phyloP scores from a whole-genome alignment of 2,797 vertebrate genomes.

The Thunnus albacares region DNA sequence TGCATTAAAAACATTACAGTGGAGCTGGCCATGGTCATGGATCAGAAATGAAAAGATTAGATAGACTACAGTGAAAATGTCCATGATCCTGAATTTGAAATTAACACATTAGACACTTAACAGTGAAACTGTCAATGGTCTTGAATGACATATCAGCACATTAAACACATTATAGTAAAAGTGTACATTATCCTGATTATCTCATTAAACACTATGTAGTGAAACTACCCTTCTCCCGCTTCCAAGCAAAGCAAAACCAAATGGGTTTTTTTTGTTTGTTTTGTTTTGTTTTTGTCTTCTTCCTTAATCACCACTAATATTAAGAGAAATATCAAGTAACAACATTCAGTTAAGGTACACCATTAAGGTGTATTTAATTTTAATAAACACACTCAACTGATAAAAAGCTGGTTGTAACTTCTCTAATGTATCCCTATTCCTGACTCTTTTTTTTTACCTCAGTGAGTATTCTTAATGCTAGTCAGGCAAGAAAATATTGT shows the following conservation, averaged over 20 bases:
- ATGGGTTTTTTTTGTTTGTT: background rate
- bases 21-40: too few relatives aligned
- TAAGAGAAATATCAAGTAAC: background rate
- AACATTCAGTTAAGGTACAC: background rate
- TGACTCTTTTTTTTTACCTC: conserved; percentile 6
- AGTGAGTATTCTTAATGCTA: conserved; percentile 16
- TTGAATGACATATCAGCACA: background rate
- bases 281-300: background rate
- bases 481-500: background rate
- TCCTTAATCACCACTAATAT: background rate
- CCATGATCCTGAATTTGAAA: background rate
- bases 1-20: too few relatives aligned
- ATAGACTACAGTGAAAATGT: too few relatives aligned
- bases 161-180: background rate
- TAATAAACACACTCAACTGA: background rate
- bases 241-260: background rate
- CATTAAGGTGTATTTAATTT: background rate
- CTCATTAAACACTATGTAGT: background rate
- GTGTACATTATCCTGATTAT: background rate
- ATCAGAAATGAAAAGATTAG: too few relatives aligned
- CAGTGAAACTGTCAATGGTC: background rate
- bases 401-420: background rate
- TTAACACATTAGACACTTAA: background rate
- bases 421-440: background rate
- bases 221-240: background rate